Percentiles rank a stretch among this genome's conserved stretches.
phyloP scores from a whole-genome alignment of 2,797 vertebrate genomes.

The Cirrhinus molitorella region DNA sequence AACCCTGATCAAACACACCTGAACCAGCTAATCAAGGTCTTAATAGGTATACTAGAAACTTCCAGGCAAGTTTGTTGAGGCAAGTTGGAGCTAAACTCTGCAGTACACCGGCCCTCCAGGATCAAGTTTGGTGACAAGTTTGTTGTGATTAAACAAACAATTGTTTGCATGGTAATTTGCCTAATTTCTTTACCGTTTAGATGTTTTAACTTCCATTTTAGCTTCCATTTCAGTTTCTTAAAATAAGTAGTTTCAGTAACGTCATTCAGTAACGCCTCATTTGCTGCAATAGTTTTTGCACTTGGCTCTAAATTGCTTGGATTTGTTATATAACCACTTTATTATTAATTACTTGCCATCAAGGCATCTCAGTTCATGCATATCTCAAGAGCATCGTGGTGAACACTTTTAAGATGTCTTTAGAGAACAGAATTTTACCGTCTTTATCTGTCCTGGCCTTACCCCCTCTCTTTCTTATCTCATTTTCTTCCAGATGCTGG shows the following conservation, averaged over 20 bases:
- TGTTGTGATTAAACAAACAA: too few relatives aligned
- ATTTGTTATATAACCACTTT: slow-evolving; percentile 9
- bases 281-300: not conserved
- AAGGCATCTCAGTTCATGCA: not conserved
- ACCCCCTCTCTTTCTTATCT: slow-evolving; percentile 34
- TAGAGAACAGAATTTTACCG: not conserved
- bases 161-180: not conserved
- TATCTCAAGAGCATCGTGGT: not conserved
- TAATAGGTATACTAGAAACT: too few relatives aligned
- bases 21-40: too few relatives aligned
- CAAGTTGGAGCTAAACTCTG: too few relatives aligned
- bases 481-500: slow-evolving; percentile 86
- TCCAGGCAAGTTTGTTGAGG: too few relatives aligned
- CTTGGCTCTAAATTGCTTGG: not conserved
- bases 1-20: too few relatives aligned
- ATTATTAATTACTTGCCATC: not conserved
- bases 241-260: not conserved
- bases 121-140: too few relatives aligned
- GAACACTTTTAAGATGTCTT: not conserved
- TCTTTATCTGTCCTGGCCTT: slow-evolving; percentile 27
- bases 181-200: not conserved
- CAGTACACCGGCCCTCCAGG: too few relatives aligned
- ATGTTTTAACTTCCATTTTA: not conserved
- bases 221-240: not conserved
- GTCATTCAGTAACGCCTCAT: not conserved